Evolutionary conservation across 2,888 invertebrate genomes (phyloP).

Genomic region (Hypolimnas misippus): DNA sequence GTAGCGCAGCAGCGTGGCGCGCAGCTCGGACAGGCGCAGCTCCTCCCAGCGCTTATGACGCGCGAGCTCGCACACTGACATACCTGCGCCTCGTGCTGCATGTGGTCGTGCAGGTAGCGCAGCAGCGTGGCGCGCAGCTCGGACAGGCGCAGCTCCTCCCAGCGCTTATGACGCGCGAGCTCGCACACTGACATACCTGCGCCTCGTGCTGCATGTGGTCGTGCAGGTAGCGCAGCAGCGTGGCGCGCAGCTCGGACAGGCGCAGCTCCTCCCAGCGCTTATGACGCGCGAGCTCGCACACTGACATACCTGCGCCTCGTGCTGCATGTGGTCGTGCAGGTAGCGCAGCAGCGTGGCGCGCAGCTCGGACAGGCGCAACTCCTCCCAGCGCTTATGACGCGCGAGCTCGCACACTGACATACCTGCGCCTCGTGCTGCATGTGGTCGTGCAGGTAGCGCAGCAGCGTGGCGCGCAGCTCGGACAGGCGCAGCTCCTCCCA

Average conservation of each 20-base stretch:
- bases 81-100: neutral
- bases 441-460: conserved; percentile 1
- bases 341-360: neutral
- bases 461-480: conserved; percentile 1
- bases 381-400: too few relatives aligned
- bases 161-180: too few relatives aligned
- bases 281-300: neutral
- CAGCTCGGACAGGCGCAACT: too few relatives aligned
- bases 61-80: too few relatives aligned
- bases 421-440: conserved; percentile 1
- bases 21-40: too few relatives aligned
- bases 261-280: too few relatives aligned
- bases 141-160: neutral
- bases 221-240: too few relatives aligned
- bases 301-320: neutral
- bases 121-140: conserved; percentile 1
- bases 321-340: neutral
- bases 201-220: too few relatives aligned
- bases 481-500: neutral
- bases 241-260: too few relatives aligned
- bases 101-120: conserved; percentile 1
- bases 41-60: too few relatives aligned
- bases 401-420: too few relatives aligned
- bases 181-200: too few relatives aligned
- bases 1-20: neutral